Evolutionary conservation across 2,888 invertebrate species (phyloP).

Genomic region (Phengaris alcon): DNA sequence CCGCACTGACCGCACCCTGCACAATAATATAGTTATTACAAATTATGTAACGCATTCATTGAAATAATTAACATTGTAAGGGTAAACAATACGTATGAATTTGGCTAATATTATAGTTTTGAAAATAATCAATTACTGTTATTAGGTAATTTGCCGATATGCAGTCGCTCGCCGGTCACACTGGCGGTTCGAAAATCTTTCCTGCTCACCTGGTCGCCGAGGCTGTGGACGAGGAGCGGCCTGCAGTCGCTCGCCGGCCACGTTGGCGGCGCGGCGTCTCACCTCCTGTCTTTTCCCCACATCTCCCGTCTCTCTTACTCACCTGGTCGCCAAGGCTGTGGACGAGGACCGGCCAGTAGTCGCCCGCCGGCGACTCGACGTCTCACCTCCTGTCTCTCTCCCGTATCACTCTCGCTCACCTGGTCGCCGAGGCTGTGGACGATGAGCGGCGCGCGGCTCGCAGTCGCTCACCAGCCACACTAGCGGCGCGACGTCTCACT

Average conservation of each 20-base stretch:
- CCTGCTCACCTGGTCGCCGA: slow-evolving; percentile 26
- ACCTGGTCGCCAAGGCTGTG: slow-evolving; percentile 65
- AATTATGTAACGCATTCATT: background rate
- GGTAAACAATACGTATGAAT: background rate
- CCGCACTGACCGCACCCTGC: slow-evolving; percentile 93
- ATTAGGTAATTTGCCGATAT: slow-evolving; percentile 37
- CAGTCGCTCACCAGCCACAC: slow-evolving; percentile 64
- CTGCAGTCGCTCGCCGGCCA: slow-evolving; percentile 50
- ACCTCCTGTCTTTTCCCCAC: slow-evolving; percentile 45
- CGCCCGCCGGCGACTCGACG: slow-evolving; percentile 72
- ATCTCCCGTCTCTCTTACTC: background rate
- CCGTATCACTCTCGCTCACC: slow-evolving; percentile 28
- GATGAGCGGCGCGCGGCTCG: slow-evolving; percentile 72
- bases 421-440: slow-evolving; percentile 68
- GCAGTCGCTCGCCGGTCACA: slow-evolving; percentile 40
- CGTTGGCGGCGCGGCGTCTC: slow-evolving; percentile 65
- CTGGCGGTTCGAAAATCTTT: slow-evolving; percentile 54
- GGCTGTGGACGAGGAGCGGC: too few species aligned
- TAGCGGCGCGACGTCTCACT: slow-evolving; percentile 79
- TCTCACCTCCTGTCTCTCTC: slow-evolving; percentile 72
- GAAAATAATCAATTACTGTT: too few species aligned
- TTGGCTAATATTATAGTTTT: too few species aligned
- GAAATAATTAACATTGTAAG: background rate
- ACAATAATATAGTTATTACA: slow-evolving; percentile 24
- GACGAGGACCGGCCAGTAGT: slow-evolving; percentile 67